Base-by-base conservation (phyloP, 1,140 invertebrate species). In the Pogonomyrmex californicus region DNA sequence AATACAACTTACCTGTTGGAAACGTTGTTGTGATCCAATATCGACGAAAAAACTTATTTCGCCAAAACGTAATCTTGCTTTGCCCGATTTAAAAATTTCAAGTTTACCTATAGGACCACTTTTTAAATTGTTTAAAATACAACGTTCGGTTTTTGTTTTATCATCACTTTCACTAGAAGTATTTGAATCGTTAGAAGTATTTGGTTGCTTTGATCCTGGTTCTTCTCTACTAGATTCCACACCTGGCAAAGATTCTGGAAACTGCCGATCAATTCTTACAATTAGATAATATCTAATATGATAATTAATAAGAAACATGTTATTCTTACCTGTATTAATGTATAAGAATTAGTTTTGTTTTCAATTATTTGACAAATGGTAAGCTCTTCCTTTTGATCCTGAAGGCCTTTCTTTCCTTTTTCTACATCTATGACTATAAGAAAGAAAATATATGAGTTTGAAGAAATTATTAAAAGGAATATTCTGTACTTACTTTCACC, bases 241-340 rank as follows among this genome's bases (percentile, higher is more conserved):
- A 49, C 94, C 91, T 62, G 95, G 95, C 33, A 95, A 92, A 85
- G 93, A 94, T 79, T 93, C 92, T 86, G 95, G 94, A 91, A 95
- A 93, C 95, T 95, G 9, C 60, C 87, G 86, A 41, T 60, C 44
- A 85, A 85, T 86, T 63, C 23, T 77, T 54, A 73, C 23, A 70
- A 76, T 70, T 38, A 54, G 68, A 4, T 68, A 36, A 54, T 44
- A 54, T 23, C 23, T 23, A 23, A 23, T 23, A 23, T 77, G 30
- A 41, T 71, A 30, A 86, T 49, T 23, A 17, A 75, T 38, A 49
- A 10, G 14, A 47, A 14, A 73, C 4, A n/a, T 5, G 49, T 70
- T 56, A 33, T 70, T n/a, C 36, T 65, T 79, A 95, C 95, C 90
- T 94, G 92, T 62, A 95, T 89, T 66, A 95, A 91, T 63, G 94